Base-by-base conservation (phyloP, 2,797 vertebrate genomes). In the Tolypeutes matacus region DNA sequence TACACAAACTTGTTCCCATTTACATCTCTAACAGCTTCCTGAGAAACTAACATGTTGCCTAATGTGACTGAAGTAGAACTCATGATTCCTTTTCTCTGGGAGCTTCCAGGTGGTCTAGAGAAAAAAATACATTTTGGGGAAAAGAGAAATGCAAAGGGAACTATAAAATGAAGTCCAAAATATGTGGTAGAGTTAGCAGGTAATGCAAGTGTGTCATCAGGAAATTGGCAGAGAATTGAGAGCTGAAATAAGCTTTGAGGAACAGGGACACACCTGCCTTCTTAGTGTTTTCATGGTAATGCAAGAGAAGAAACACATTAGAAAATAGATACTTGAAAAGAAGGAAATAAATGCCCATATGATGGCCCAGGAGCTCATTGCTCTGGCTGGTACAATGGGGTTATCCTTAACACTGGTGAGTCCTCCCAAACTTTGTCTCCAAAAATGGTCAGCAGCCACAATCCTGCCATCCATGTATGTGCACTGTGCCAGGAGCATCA, bases 121-220 rank as follows among this genome's bases (percentile, higher is more conserved):
- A 83, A 81, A 87, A 34, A 46, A 46, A 88, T 17, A 15, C 60
- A 89, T 89, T 90, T 92, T 82, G 36, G 51, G 60, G 6, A 67
- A 53, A 51, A 85, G 27, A 70, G 76, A 86, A 89, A 51, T 34
- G 13, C 2, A 42, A 83, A 58, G 64, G 89, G 58, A 17, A 25
- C 34, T 34, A 34, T 27, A 53, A 36, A 21, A 39, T 21, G 4
- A 90, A 49, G 21, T 96, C 42, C 9, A 65, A 65, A 81, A 51
- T 46, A 42, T 23, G 9, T 4, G 0, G 3, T 76, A n/a, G 56
- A 72, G n/a, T 80, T 92, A 84, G 29, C 4, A 77, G 87, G 25
- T 89, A 46, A 56, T 25, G 5, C 51, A 12, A 2, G 13, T 75
- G 12, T 67, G n/a, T 78, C n/a, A 53, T 84, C 1, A 27, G 53